Base-by-base conservation (phyloP, 2,888 invertebrate species). In the Gymnoscelis rufifasciata region DNA sequence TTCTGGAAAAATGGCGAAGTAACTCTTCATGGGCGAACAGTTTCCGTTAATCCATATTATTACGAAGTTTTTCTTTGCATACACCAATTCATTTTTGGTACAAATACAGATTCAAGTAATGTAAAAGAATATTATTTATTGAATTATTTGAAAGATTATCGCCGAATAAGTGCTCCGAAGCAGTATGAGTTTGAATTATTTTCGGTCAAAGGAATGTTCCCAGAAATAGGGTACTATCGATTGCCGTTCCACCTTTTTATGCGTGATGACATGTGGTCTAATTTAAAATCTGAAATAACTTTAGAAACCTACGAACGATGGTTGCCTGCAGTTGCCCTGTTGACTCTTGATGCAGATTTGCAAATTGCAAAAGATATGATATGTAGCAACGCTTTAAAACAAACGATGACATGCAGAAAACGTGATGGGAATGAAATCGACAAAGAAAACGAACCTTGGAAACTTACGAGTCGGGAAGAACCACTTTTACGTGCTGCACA, bases 361-460 rank as follows among this genome's bases (percentile, higher is more conserved):
- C 88, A 89, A 66, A 83, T 78, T 23, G 82, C 84, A n/a, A 78
- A 69, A 57, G 89, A 89, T 58, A 89, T 89, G 88, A 82, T 89
- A 58, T 88, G 89, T 54, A 88, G 89, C 60, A 89, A 87, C 47
- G 89, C 89, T 42, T 75, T 89, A 14, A 88, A 88, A 63, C 88
- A 88, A 73, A 89, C 88, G 1, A 89, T 89, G 89, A 88, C 88
- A 10, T 64, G 74, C n/a, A 68, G 81, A 55, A 83, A 80, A 59
- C 72, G 64, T 33, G 69, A 60, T 46, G 63, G 63, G 29, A 55
- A 52, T 13, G 72, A 78, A 30, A 41, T 60, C 37, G 71, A 74
- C 35, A 81, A 78, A 62, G 79, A 79, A 41, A 70, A 55, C 38
- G 86, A 84, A 56, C 72, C 79, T 10, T 89, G 89, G 89, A 72